Evolutionary conservation across 2,888 invertebrate genomes (phyloP), one percentile per base, ranked within the genome.

Genomic region (Theodoxus fluviatilis): DNA sequence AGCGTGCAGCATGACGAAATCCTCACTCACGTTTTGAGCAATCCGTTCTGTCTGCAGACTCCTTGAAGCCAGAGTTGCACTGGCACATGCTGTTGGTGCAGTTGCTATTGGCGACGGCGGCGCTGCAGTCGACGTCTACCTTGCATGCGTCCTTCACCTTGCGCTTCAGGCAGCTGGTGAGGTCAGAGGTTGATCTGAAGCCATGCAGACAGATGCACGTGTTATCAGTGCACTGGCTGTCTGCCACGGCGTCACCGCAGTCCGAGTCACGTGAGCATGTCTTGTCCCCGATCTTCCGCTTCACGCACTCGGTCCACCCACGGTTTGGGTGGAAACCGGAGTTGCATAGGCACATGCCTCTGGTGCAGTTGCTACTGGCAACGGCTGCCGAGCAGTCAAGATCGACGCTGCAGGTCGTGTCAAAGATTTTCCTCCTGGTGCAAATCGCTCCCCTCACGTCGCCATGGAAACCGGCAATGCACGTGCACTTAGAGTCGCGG

Each of bases 361-460:
- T 70, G 15, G 57, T 70, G 55, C 81, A 80, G 38, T 68, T 65
- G 71, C 80, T 79, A 68, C 75, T 72, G 52, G 61, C 68, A 7
- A 80, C 72, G 4, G 77, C 76, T 3, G 71, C 71, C n/a, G 68
- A 55, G 52, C 81, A 81, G 68, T 81, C 81, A 2, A 18, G 40
- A 33, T 73, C 61, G 3, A 47, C 15, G 12, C 18, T 52, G 63
- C 77, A 77, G 12, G 72, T 70, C 18, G 25, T 22, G 67, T 72
- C 74, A 9, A 68, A 68, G 28, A 73, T 71, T 47, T 68, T 68
- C 69, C 74, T n/a, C n/a, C n/a, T n/a, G n/a, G n/a, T n/a, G n/a
- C n/a, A n/a, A n/a, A n/a, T n/a, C n/a, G n/a, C n/a, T n/a, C n/a
- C n/a, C n/a, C n/a, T n/a, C n/a, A n/a, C n/a, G n/a, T n/a, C n/a